These are phyloP conservation scores for Sycophila texana DNA, from an alignment of 2,888 invertebrate genomes.

Conservation along the genomic window DNA sequence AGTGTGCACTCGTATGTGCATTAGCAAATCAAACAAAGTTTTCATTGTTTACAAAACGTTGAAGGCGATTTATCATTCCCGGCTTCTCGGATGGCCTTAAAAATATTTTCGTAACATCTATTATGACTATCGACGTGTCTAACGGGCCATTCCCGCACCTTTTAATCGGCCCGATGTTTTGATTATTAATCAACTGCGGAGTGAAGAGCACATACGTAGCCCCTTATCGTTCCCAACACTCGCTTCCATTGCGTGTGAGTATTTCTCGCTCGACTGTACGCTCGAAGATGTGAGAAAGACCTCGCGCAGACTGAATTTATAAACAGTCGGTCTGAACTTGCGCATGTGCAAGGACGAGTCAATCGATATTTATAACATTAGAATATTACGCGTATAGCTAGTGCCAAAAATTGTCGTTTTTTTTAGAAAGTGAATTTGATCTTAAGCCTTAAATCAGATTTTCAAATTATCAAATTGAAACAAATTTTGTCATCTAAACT, in stretches of 20 bases:
- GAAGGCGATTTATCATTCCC: conserved; percentile 32
- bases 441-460: too few relatives aligned
- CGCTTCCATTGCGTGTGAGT: background rate
- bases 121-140: conserved; percentile 43
- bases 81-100: background rate
- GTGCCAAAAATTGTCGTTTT: too few relatives aligned
- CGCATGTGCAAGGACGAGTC: background rate
- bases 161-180: conserved; percentile 45
- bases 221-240: conserved; percentile 33
- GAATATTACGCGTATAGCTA: too few relatives aligned
- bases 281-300: conserved; percentile 35
- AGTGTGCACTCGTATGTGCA: background rate
- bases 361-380: background rate
- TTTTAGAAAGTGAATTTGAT: too few relatives aligned
- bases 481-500: too few relatives aligned
- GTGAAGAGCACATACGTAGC: conserved; percentile 1
- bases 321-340: conserved; percentile 29
- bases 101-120: conserved; percentile 47
- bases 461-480: too few relatives aligned
- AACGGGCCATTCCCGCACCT: conserved; percentile 16
- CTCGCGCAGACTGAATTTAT: conserved; percentile 50
- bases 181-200: conserved; percentile 48
- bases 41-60: conserved; percentile 3
- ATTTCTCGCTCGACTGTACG: background rate
- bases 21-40: conserved; percentile 37